Evolutionary conservation across 2,888 invertebrate species (phyloP).

Genomic region (Drosophila multiciliata): DNA sequence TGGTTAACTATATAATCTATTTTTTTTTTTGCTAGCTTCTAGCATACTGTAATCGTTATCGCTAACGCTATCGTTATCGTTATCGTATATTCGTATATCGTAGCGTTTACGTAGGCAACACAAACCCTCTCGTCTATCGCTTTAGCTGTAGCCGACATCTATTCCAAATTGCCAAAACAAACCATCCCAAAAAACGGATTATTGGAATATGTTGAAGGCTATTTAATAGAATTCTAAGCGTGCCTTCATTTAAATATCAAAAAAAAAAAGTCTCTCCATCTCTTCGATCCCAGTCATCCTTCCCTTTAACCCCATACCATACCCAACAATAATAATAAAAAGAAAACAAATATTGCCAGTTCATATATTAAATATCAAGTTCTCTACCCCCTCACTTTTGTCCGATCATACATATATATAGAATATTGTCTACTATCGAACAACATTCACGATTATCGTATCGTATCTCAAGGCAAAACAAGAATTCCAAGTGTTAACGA

Average conservation of each 20-base stretch:
- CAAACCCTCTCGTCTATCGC: slow-evolving; percentile 43
- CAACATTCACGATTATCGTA: slow-evolving; percentile 93
- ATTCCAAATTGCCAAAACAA: slow-evolving; percentile 62
- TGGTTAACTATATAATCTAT: slow-evolving; percentile 52
- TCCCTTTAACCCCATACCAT: slow-evolving; percentile 43
- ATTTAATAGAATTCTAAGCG: slow-evolving; percentile 27
- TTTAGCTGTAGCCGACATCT: slow-evolving; percentile 62
- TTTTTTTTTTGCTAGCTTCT: slow-evolving; percentile 45
- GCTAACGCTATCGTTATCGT: slow-evolving; percentile 52
- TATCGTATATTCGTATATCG: slow-evolving; percentile 51
- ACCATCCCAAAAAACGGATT: slow-evolving; percentile 69
- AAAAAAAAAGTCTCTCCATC: background rate
- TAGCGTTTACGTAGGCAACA: slow-evolving; percentile 73
- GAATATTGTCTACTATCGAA: slow-evolving; percentile 91
- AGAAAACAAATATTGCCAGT: slow-evolving; percentile 4
- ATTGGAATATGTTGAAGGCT: slow-evolving; percentile 66
- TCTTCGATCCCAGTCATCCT: background rate
- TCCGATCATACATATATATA: slow-evolving; percentile 81
- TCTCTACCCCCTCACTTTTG: slow-evolving; percentile 82
- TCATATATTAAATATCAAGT: slow-evolving; percentile 63
- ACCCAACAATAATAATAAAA: slow-evolving; percentile 10
- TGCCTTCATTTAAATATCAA: slow-evolving; percentile 5
- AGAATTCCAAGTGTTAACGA: slow-evolving; percentile 96
- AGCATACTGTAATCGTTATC: slow-evolving; percentile 42
- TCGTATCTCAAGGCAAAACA: slow-evolving; percentile 96